A percentile compares a stretch with the other conserved stretches of the same genome.
Conservation (phyloP, 2,888 invertebrate genomes). For the Clitarchus hookeri region DNA sequence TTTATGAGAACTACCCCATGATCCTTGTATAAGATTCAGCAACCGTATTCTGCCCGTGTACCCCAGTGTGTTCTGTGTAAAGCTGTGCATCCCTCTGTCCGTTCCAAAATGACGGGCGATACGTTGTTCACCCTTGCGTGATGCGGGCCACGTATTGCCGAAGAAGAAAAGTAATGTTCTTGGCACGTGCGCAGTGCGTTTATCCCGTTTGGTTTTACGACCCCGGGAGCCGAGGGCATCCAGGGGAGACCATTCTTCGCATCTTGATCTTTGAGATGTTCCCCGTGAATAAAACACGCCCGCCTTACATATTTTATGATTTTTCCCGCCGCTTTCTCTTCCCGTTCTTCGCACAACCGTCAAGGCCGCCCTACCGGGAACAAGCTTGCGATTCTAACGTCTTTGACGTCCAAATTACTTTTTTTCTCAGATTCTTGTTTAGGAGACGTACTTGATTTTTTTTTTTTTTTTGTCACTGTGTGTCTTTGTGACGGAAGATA, state of each 20-base stretch:
- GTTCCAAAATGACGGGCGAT: neutral
- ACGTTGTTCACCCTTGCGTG: neutral
- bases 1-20: no score
- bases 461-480: no score
- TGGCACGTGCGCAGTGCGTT: neutral
- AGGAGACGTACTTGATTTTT: no score
- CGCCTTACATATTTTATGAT: conserved; percentile 4
- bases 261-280: conserved; percentile 7
- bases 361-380: no score
- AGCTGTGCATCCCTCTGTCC: neutral
- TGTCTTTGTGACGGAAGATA: no score
- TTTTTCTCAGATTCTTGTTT: no score
- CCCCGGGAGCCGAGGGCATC: neutral
- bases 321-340: neutral
- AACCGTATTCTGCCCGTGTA: no score
- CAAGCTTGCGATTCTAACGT: neutral
- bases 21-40: no score
- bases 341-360: neutral
- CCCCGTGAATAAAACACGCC: conserved; percentile 6
- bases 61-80: no score
- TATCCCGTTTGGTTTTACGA: neutral
- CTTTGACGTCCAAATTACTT: neutral
- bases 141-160: neutral
- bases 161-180: neutral
- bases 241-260: neutral